Evolutionary conservation across 1,140 invertebrate genomes (phyloP).

Genomic region (Mamestra configurata): DNA sequence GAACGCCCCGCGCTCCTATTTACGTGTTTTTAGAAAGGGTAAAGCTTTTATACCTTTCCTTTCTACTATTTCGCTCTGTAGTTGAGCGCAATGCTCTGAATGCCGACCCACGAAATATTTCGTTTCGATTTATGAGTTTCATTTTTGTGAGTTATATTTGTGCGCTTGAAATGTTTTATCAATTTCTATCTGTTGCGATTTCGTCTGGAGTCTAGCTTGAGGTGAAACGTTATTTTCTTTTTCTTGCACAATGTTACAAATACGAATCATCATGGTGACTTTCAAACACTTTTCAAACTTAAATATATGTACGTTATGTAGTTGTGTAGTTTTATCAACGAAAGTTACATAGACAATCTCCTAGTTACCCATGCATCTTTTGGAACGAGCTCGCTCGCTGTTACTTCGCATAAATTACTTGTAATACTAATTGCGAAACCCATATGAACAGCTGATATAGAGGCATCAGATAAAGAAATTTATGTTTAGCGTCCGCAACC

Average conservation of each 20-base stretch:
- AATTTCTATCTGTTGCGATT: slow-evolving; percentile 56
- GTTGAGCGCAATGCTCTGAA: slow-evolving; percentile 78
- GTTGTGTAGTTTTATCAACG: neutral
- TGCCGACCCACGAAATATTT: slow-evolving; percentile 82
- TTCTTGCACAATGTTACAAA: neutral
- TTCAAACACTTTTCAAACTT: neutral
- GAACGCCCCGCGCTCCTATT: slow-evolving; percentile 80
- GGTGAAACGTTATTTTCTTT: slow-evolving; percentile 23
- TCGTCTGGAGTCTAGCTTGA: neutral
- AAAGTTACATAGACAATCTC: neutral
- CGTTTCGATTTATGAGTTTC: slow-evolving; percentile 85
- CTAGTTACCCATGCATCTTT: neutral
- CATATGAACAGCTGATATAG: slow-evolving; percentile 49
- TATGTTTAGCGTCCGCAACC: slow-evolving; percentile 60
- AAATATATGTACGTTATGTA: too few relatives aligned
- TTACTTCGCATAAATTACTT: neutral
- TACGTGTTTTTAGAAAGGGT: slow-evolving; percentile 88
- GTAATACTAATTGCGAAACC: slow-evolving; percentile 1
- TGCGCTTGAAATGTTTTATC: slow-evolving; percentile 71
- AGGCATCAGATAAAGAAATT: slow-evolving; percentile 63
- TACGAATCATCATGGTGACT: neutral
- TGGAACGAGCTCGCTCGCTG: neutral
- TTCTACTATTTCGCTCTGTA: slow-evolving; percentile 83
- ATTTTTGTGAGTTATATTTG: slow-evolving; percentile 76
- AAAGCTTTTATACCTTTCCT: slow-evolving; percentile 87